Base-by-base conservation (phyloP, 1,140 invertebrate species). In the Triops longicaudatus region DNA sequence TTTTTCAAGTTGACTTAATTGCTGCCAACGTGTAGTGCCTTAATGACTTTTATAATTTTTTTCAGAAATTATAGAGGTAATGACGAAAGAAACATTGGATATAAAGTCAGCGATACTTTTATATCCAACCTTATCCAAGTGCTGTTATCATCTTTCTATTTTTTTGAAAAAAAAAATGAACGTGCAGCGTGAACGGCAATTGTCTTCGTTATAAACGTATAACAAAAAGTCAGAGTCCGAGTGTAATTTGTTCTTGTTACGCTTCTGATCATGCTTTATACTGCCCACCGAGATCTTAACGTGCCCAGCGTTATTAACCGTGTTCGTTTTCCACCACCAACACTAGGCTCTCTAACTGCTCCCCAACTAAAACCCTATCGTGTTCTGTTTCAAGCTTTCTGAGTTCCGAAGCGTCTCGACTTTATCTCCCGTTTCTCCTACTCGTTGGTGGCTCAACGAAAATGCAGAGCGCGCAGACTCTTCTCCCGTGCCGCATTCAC, bases 361-460 rank as follows among this genome's bases (percentile, higher is more conserved):
- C 14, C 9, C 50, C 14, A 63, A 22, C 50, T 63, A 63, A 17
- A 63, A 22, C 50, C 50, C 22, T 22, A 63, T 63, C 50, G 50
- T 63, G 50, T 63, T 63, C 50, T 63, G 50, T 63, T 63, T 63
- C 50, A 63, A 63, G 50, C 50, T n/a, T 63, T 63, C 50, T 14
- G 50, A 63, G 50, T 22, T 63, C 50, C 50, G 17, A 63, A 22
- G 4, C 50, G 14, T 63, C 50, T 63, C 22, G 5, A n/a, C 50
- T 63, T 11, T 9, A 63, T 63, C 50, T 63, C 31, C 31, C 31
- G 31, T 37, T 37, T 37, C 50, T 63, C 50, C 7, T 63, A n/a
- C n/a, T 17, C 50, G 50, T 37, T 14, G 50, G 10, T 10, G 50
- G 50, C 22, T 63, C 5, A 22, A 14, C 14, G 50, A 63, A 63